Conservation (phyloP, 2,888 invertebrate species). For the Rotaria macrura region DNA sequence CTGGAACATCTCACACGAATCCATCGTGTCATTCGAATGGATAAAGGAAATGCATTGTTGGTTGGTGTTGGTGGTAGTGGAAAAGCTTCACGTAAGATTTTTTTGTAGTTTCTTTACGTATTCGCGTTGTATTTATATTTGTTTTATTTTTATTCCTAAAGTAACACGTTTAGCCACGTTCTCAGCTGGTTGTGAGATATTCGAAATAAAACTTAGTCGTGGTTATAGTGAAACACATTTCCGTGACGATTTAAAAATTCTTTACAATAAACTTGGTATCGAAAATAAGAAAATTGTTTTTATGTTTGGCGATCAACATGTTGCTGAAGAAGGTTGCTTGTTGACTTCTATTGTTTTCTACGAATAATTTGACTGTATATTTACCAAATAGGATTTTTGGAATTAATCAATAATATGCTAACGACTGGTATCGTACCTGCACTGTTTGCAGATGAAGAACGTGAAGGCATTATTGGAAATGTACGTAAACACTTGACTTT, state of each 20-base stretch:
- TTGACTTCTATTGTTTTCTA: constrained; percentile 39
- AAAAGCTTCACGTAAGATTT: constrained; percentile 58
- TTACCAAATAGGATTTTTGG: constrained; percentile 59
- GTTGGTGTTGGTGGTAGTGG: constrained; percentile 82
- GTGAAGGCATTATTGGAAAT: constrained; percentile 64
- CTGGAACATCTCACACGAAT: constrained; percentile 77
- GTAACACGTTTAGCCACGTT: constrained; percentile 66
- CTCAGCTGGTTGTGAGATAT: constrained; percentile 68
- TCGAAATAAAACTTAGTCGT: constrained; percentile 70
- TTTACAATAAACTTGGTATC: constrained; percentile 67
- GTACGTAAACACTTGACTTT: constrained; percentile 39
- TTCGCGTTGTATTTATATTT: background rate
- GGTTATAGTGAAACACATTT: constrained; percentile 73
- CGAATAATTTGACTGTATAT: background rate
- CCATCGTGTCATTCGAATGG: constrained; percentile 71
- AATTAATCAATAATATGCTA: constrained; percentile 78
- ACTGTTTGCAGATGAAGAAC: constrained; percentile 75
- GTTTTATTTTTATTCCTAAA: background rate
- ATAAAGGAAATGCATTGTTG: constrained; percentile 69
- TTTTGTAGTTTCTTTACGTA: background rate
- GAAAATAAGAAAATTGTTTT: constrained; percentile 70
- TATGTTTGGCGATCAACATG: constrained; percentile 71
- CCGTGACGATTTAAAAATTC: constrained; percentile 71
- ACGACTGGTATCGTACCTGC: constrained; percentile 78
- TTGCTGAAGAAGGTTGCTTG: constrained; percentile 51